Conservation (phyloP, 2,888 invertebrate genomes). For the Drosophila neoperkinsi region DNA sequence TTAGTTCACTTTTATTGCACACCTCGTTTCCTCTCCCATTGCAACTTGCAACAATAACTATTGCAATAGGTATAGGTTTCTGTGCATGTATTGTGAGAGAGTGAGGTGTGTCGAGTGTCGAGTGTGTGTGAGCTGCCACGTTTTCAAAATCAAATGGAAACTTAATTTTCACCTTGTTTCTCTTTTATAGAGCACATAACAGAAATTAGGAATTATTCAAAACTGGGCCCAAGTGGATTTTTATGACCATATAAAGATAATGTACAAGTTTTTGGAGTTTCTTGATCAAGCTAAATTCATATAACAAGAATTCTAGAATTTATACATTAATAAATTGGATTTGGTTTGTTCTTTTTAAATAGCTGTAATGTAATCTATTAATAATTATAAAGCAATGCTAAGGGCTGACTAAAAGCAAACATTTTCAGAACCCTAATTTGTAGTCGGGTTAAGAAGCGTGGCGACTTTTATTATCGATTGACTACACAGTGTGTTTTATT, state of each 20-base stretch:
- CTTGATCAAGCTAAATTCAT: not conserved
- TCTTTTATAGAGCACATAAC: not conserved
- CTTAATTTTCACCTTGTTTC: not conserved
- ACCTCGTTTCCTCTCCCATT: slow-evolving; percentile 17
- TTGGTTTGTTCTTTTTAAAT: not conserved
- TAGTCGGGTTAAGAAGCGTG: not conserved
- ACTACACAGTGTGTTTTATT: not conserved
- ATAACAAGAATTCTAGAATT: not conserved
- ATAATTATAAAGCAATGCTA: not conserved
- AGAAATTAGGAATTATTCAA: not conserved
- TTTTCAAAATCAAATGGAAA: slow-evolving; percentile 6
- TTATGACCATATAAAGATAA: not conserved
- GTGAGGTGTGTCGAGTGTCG: slow-evolving; percentile 60
- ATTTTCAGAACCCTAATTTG: not conserved
- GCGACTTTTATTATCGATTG: not conserved
- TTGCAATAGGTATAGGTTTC: slow-evolving; percentile 14
- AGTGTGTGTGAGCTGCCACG: slow-evolving; percentile 18
- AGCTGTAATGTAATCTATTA: not conserved
- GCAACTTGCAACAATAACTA: slow-evolving; percentile 18
- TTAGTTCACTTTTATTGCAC: slow-evolving; percentile 31
- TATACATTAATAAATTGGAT: not conserved
- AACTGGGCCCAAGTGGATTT: not conserved
- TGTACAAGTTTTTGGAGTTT: not conserved
- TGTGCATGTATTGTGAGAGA: slow-evolving; percentile 9
- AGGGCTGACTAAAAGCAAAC: not conserved